Evolutionary conservation across 1,140 invertebrate genomes (phyloP).

Genomic region (Nomia melanderi): DNA sequence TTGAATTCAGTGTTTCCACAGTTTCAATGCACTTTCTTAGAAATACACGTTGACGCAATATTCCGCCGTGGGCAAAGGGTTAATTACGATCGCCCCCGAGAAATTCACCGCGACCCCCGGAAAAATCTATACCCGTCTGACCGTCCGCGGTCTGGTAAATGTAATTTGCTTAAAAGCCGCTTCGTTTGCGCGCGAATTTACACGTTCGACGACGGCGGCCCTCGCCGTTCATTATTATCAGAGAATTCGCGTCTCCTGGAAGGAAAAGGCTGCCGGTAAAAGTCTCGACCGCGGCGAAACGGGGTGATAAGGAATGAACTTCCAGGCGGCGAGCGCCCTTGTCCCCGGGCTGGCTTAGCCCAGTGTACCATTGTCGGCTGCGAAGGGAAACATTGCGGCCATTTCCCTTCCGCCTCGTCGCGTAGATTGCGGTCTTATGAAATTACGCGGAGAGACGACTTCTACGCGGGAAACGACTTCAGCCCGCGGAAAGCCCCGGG

Average conservation of each 20-base stretch:
- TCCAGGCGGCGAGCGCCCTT: constrained; percentile 15
- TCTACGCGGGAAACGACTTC: not conserved
- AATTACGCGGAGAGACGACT: constrained; percentile 49
- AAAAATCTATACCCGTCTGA: too few relatives aligned
- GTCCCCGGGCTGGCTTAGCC: constrained; percentile 19
- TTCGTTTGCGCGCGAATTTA: too few relatives aligned
- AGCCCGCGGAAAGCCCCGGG: not conserved
- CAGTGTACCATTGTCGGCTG: constrained; percentile 27
- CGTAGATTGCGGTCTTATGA: constrained; percentile 54
- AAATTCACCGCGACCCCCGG: too few relatives aligned
- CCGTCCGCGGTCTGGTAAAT: too few relatives aligned
- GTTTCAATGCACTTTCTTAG: too few relatives aligned
- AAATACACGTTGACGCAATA: too few relatives aligned
- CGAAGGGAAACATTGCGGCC: constrained; percentile 42
- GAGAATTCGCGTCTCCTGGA: constrained; percentile 23
- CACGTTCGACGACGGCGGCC: too few relatives aligned
- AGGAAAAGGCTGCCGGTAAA: not conserved
- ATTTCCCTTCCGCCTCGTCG: constrained; percentile 33
- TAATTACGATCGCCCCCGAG: too few relatives aligned
- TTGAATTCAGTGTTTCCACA: too few relatives aligned
- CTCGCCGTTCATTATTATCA: not conserved
- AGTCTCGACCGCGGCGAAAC: not conserved
- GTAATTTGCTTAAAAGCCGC: too few relatives aligned
- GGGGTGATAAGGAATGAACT: constrained; percentile 42
- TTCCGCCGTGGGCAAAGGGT: too few relatives aligned